A percentile compares a stretch with the other conserved stretches of the same genome.
Conservation (phyloP, 2,113 vertebrate genomes). For the Pterocles gutturalis region DNA sequence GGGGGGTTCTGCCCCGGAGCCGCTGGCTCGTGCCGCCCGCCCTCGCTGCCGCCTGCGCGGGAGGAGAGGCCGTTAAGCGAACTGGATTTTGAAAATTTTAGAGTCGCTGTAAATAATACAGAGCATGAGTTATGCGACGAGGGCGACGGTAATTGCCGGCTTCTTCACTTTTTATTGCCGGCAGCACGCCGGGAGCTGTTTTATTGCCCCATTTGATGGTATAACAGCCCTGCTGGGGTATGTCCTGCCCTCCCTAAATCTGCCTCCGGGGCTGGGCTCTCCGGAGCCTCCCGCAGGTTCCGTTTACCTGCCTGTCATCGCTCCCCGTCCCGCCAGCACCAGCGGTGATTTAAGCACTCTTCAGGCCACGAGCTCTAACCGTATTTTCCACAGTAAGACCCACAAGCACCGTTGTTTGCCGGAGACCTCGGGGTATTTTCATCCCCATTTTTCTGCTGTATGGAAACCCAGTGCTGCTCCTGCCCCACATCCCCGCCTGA, state of each 20-base stretch:
- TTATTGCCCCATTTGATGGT: conserved; percentile 28
- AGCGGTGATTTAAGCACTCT: not conserved
- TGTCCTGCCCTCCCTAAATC: not conserved
- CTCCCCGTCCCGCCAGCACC: not conserved
- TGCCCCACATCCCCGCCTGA: rapidly evolving
- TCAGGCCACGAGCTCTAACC: not conserved
- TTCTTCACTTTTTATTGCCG: conserved; percentile 62
- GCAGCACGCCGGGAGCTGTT: conserved; percentile 43
- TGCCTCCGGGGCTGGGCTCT: not conserved
- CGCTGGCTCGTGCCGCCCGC: not conserved
- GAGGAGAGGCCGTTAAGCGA: conserved; percentile 6
- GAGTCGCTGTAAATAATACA: conserved; percentile 63
- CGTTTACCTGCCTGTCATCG: not conserved
- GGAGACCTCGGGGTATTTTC: not conserved
- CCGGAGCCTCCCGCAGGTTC: not conserved
- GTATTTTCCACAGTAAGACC: not conserved
- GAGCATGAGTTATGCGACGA: not conserved
- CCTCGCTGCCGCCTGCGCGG: not conserved
- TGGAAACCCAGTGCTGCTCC: not conserved
- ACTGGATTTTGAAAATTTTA: conserved; percentile 17
- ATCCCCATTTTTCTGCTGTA: rapidly evolving
- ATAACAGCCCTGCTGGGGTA: conserved; percentile 5
- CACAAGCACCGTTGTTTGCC: not conserved
- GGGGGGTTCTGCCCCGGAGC: not conserved
- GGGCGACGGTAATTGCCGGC: conserved; percentile 32